Evolutionary conservation across 2,113 vertebrate genomes (phyloP), one percentile per base, ranked within the genome.

Genomic region (Natator depressus): DNA sequence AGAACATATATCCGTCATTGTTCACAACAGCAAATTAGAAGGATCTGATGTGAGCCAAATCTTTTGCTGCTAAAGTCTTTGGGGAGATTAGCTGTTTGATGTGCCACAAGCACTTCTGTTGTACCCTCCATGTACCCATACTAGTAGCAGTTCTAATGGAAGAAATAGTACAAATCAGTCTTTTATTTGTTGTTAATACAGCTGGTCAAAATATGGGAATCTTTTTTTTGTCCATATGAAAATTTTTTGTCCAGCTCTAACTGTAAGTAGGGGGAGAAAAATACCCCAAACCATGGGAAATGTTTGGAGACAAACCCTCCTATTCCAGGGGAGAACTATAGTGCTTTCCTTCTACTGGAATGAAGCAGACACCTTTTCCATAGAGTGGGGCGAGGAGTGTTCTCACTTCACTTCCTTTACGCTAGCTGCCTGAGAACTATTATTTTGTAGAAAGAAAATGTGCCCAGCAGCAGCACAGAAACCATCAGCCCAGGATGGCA

Each of bases 11-110:
- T 84, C 46, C 84, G 27, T 85, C 6, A 82, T 87, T 80, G 10
- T 47, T 17, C 55, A 10, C 4, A 50, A 25, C 0, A 35, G 82
- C 82, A 72, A 55, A 1, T 22, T 90, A 12, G 7, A 62, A 76
- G 1, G 81, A n/a, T 1, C 4, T 82, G 1, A 0, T 49, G 27
- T 76, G 8, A 89, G 53, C 5, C 49, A 1, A 53, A 29, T 14
- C 11, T 81, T 6, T 84, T 42, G 8, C 53, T 95, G 11, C 25
- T 78, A 47, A 78, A 14, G 25, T 47, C 75, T 46, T 47, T 78
- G 42, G 22, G 5, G 25, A 25, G 20, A 24, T 78, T 14, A 78
- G 75, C 13, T 78, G 42, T 38, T 78, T 25, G n/a, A 24, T 75
- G 6, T 47, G 25, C 42, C 38, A 47, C 13, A 47, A 78, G 12